Evolutionary conservation across 2,888 invertebrate genomes (phyloP), one percentile per base, ranked within the genome.

Genomic region (Himalopsyche japonica): DNA sequence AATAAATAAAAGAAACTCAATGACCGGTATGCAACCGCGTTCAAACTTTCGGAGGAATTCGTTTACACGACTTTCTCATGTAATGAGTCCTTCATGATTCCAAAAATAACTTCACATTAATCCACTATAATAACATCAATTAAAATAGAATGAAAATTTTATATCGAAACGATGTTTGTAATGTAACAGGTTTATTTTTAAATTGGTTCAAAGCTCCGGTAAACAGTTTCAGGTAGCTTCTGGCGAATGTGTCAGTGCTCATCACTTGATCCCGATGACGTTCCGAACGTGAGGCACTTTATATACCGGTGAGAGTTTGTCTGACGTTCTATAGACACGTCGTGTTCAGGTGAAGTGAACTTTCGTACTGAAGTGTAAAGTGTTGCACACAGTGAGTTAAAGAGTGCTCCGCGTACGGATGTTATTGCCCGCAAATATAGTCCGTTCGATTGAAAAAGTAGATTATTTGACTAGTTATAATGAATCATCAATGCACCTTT

Each of bases 31-130:
- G 24, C 8, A 81, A 34, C 48, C 76, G 76, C 57, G 27, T 76
- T 47, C 32, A 27, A 43, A 37, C 70, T 43, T 81, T 47, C 47
- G 32, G 32, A 76, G 76, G 79, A 80, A 47, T 76, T 82, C 70
- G 80, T 82, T 82, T 82, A 79, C 82, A 85, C 85, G 80, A 82
- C 85, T 82, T 85, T 85, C 85, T 82, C 85, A 79, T 79, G 27
- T 79, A 70, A 27, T 57, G 18, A 81, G 48, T 76, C 82, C 79
- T 43, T 43, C 82, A 79, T 48, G 48, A 81, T 76, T 70, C 76
- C 81, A 81, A 70, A 57, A 27, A 15, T 81, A 43, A 76, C 76
- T 81, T 81, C 81, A 81, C 81, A 76, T 76, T n/a, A 15, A 70
- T 70, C 27, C 70, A 70, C 70, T 70, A 27, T 27, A 70, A 27